Conservation (phyloP, 2,888 invertebrate genomes). For the Augiades crinisus region DNA sequence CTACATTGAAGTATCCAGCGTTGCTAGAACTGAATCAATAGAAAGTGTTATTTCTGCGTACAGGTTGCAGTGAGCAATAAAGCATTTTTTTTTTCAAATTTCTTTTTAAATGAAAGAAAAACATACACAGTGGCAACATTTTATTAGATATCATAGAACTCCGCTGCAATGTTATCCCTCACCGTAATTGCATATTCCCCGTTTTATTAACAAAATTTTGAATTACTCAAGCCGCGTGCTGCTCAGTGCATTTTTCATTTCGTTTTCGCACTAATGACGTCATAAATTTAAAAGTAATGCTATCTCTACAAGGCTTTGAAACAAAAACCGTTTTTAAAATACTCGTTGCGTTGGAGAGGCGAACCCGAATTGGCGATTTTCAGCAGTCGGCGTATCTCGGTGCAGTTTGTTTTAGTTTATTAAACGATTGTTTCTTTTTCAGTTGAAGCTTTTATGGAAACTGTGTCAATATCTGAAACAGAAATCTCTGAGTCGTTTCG, state of each 20-base stretch:
- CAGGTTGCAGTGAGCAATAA: constrained; percentile 18
- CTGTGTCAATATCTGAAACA: too few relatives aligned
- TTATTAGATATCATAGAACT: too few relatives aligned
- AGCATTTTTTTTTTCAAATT: constrained; percentile 52
- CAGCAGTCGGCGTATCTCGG: too few relatives aligned
- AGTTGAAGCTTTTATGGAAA: too few relatives aligned
- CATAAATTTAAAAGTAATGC: constrained; percentile 28
- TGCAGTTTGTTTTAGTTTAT: too few relatives aligned
- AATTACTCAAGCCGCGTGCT: neutral
- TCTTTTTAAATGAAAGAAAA: too few relatives aligned
- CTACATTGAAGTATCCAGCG: too few relatives aligned
- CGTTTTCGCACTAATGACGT: constrained; percentile 28
- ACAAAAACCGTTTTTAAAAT: constrained; percentile 15
- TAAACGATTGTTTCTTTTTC: too few relatives aligned
- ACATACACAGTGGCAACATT: too few relatives aligned
- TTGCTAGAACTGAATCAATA: neutral
- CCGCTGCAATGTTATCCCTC: too few relatives aligned
- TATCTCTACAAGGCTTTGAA: constrained; percentile 20
- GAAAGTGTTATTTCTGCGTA: constrained; percentile 1
- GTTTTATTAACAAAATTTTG: constrained; percentile 9
- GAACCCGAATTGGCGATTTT: too few relatives aligned
- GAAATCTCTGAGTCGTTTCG: too few relatives aligned
- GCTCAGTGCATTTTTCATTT: constrained; percentile 20
- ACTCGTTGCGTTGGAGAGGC: neutral
- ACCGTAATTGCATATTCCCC: constrained; percentile 11